These are phyloP conservation scores for Drosophila setosimentum DNA, from an alignment of 2,888 invertebrate species.

Conservation along the genomic window DNA sequence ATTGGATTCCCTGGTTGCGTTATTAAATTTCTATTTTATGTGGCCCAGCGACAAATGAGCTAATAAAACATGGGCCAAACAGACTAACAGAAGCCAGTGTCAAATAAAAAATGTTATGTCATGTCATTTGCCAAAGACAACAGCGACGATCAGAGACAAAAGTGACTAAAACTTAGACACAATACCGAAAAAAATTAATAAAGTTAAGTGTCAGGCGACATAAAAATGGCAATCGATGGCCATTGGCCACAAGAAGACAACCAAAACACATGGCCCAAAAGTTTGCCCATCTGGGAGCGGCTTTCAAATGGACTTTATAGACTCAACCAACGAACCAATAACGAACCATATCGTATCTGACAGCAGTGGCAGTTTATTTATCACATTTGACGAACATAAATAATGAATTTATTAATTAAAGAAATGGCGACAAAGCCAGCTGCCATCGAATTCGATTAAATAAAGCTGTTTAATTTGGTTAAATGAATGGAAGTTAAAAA, in stretches of 20 bases:
- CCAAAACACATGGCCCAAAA: conserved; percentile 41
- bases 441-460: conserved; percentile 10
- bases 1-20: conserved; percentile 41
- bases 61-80: conserved; percentile 36
- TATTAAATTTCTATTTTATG: conserved; percentile 54
- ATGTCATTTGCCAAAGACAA: conserved; percentile 30
- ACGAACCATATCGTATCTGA: conserved; percentile 17
- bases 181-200: conserved; percentile 62
- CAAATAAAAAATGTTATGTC: conserved; percentile 47
- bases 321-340: conserved; percentile 2
- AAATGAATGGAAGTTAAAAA: not conserved
- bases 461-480: not conserved
- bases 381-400: conserved; percentile 59
- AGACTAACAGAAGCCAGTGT: conserved; percentile 31
- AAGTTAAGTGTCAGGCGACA: conserved; percentile 60
- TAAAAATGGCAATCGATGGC: conserved; percentile 62
- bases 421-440: conserved; percentile 39
- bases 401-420: conserved; percentile 64
- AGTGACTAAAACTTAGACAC: conserved; percentile 59
- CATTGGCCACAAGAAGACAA: conserved; percentile 7
- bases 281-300: conserved; percentile 22
- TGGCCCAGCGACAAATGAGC: conserved; percentile 49
- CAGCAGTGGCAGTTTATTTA: conserved; percentile 46
- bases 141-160: conserved; percentile 14
- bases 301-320: conserved; percentile 29